phyloP scores from a whole-genome alignment of 2,113 vertebrate genomes.

The Gavia stellata region DNA sequence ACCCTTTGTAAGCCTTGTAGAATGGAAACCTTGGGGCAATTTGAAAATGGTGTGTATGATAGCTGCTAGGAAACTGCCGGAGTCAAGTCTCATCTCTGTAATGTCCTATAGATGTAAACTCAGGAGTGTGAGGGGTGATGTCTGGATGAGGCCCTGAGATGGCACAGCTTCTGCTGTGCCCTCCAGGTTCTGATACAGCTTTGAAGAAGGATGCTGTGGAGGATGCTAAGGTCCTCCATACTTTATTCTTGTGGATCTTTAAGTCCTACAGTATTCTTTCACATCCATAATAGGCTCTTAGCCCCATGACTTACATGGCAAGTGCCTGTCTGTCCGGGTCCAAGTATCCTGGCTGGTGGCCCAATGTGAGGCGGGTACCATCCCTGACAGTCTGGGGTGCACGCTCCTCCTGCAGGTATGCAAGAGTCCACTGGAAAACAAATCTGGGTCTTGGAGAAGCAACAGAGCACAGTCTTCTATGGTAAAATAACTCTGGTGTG shows the following conservation, averaged over 20 bases:
- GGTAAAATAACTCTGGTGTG: background rate
- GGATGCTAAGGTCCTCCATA: background rate
- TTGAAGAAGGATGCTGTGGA: background rate
- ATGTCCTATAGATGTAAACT: background rate
- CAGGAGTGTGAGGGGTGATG: background rate
- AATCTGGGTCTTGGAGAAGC: background rate
- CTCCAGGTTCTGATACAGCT: background rate
- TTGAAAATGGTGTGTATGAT: accelerated
- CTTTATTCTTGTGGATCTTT: background rate
- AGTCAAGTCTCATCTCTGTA: accelerated
- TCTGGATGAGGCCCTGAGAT: background rate
- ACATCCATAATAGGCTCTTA: background rate
- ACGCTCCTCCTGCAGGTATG: background rate
- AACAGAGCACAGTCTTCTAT: background rate
- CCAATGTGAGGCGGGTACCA: background rate
- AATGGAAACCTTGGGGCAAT: background rate
- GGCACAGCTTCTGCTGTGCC: background rate
- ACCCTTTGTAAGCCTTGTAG: background rate
- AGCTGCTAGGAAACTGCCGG: background rate
- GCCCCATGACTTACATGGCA: no score
- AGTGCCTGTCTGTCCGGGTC: background rate
- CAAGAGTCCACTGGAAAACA: background rate
- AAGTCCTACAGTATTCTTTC: background rate
- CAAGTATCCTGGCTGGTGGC: background rate
- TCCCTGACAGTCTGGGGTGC: background rate